Evolutionary conservation across 2,797 vertebrate genomes (phyloP), one percentile per base, ranked within the genome.

Genomic region (Alosa sapidissima): DNA sequence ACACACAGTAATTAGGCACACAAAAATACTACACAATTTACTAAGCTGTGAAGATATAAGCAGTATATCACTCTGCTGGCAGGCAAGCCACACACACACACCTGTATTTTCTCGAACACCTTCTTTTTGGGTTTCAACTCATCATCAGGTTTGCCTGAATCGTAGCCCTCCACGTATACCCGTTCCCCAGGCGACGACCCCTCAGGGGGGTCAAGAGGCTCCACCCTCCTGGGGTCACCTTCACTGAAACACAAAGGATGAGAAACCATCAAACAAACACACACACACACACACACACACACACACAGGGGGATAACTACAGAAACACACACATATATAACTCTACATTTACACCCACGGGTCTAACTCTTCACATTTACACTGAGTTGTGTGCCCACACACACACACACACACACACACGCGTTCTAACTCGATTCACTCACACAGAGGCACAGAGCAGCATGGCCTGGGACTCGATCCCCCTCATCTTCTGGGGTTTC

Each of bases 121-220:
- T 98, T 99, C 89, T 99, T 99, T 94, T 99, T 99, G 19, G 98
- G 97, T 88, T 98, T 99, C 82, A 99, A 96, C 90, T 96, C 96
- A 0, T 97, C 96, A 0, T 99, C 97, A 0, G 98, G 96, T 49
- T 96, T 95, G 33, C 94, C 96, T 0, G 90, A 91, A 90, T 97
- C 96, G 0, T 96, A 97, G n/a, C 98, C 98, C 75, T 98, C 97
- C 11, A 98, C 95, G 7, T 96, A 98, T 82, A 99, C 96, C 0
- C 88, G 95, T 0, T 99, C 98, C 13, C 98, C 98, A 0, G 97
- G 96, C 0, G 93, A 95, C 8, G 97, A 97, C 48, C 95, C 97
- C 0, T 94, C 92, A 0, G 98, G 98, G 0, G 98, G 97, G 87
- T 99, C 97, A 83, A 99, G 94, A 75, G 96, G 98, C 90, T 99